Percentiles rank a stretch among this genome's conserved stretches.
phyloP scores from a whole-genome alignment of 1,140 invertebrate species.

The Limonius californicus region DNA sequence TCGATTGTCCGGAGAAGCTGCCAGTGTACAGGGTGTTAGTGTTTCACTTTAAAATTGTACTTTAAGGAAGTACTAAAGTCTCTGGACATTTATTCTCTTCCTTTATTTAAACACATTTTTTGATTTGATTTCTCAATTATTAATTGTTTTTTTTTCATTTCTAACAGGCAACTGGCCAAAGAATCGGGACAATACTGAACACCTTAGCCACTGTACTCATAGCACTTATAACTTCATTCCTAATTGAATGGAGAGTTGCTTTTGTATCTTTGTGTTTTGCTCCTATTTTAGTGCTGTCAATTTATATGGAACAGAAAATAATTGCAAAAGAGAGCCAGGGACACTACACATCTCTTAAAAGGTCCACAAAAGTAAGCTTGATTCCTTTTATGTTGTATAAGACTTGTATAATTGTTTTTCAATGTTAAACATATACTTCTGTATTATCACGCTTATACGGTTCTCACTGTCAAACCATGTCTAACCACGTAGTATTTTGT shows the following conservation, averaged over 20 bases:
- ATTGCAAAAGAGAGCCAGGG: conserved; percentile 6
- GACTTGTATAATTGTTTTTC: too few species aligned
- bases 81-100: not conserved
- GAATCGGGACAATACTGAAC: conserved; percentile 72
- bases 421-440: not conserved
- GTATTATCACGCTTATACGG: not conserved
- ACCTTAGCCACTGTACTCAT: conserved; percentile 66
- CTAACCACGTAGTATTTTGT: too few species aligned
- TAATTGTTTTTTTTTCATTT: conserved; percentile 24
- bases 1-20: conserved; percentile 67
- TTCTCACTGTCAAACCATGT: too few species aligned
- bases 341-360: conserved; percentile 51
- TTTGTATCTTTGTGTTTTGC: conserved; percentile 69
- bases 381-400: too few species aligned
- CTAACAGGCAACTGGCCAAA: conserved; percentile 71
- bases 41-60: not conserved
- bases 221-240: conserved; percentile 66
- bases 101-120: not conserved
- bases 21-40: conserved; percentile 65
- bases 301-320: conserved; percentile 67
- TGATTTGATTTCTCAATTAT: not conserved
- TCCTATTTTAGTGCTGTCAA: conserved; percentile 70
- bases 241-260: conserved; percentile 76
- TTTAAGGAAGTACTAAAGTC: not conserved
- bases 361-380: conserved; percentile 46